Evolutionary conservation across 2,888 invertebrate species (phyloP).

Genomic region (Diabrotica balteata): DNA sequence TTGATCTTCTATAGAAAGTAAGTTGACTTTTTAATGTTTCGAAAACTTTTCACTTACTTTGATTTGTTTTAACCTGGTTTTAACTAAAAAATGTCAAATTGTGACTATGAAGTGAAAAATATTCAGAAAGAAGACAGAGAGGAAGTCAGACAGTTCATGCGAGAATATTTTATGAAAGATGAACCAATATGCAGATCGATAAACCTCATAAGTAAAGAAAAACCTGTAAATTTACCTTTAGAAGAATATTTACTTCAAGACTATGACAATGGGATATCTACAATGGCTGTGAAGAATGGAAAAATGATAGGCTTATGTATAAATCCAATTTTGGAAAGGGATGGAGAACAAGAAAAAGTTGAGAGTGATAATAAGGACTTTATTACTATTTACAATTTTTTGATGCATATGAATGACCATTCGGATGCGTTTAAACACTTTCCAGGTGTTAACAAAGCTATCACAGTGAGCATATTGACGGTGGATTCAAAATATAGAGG

Average conservation of each 20-base stretch:
- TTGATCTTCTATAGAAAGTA: no score
- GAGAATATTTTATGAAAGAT: slow-evolving; percentile 73
- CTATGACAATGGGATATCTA: slow-evolving; percentile 66
- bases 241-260: slow-evolving; percentile 69
- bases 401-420: slow-evolving; percentile 65
- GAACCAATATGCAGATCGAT: slow-evolving; percentile 73
- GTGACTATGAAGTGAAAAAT: slow-evolving; percentile 57
- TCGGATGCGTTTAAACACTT: slow-evolving; percentile 66
- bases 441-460: slow-evolving; percentile 63
- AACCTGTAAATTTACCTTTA: slow-evolving; percentile 68
- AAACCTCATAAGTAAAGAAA: slow-evolving; percentile 67
- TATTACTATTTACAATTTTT: slow-evolving; percentile 68
- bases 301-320: slow-evolving; percentile 62
- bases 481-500: slow-evolving; percentile 73
- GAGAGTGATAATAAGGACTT: slow-evolving; percentile 66
- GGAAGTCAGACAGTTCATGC: slow-evolving; percentile 64
- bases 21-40: no score
- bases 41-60: no score
- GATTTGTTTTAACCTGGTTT: neutral
- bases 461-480: slow-evolving; percentile 72
- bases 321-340: slow-evolving; percentile 45
- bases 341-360: slow-evolving; percentile 44
- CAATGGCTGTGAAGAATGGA: slow-evolving; percentile 67
- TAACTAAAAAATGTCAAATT: slow-evolving; percentile 27
- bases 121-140: slow-evolving; percentile 61